Evolutionary conservation across 1,140 invertebrate genomes (phyloP), one percentile per base, ranked within the genome.

Genomic region (Cherax destructor): DNA sequence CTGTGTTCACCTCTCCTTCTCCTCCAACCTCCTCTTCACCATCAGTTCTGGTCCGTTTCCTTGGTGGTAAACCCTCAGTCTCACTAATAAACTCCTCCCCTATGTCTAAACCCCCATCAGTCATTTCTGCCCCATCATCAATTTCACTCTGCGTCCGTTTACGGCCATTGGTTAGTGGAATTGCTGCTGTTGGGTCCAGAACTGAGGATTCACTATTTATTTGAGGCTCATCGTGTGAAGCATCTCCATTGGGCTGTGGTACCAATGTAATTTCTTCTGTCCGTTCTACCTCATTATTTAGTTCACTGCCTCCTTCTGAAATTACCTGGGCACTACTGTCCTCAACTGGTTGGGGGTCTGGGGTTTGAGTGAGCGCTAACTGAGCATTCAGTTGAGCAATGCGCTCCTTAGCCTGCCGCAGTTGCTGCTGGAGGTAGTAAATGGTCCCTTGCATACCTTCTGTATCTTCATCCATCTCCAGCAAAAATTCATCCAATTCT

Each of bases 391-490:
- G 80, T 41, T 88, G 92, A 78, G 86, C 59, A 59, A 92, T 91
- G 65, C 91, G 92, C 65, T 92, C 97, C 93, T 97, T 96, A 1
- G 97, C 95, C 93, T 97, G 97, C 74, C 97, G 96, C 78, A 99
- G 94, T 94, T 99, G 98, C 94, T 98, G 97, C 94, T 99, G 98
- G 83, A 99, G 95, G 94, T 97, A 98, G 94, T 98, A 96, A 93
- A 99, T 99, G 86, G 98, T 99, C 94, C 98, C 98, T 95, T 99
- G 98, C 98, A 99, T 99, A 7, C 98, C 98, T 95, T 99, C 99
- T 18, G 99, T 98, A 94, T 99, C 98, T 94, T 99, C 98, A 94
- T 99, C 99, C 81, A 99, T 94, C 94, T 99, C 99, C 94, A 98
- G 97, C 50, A 99, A 95, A 94, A 99, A 98, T 94, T 99, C 98